Evolutionary conservation across 2,113 vertebrate species (phyloP).

Genomic region (Calyptomena viridis): DNA sequence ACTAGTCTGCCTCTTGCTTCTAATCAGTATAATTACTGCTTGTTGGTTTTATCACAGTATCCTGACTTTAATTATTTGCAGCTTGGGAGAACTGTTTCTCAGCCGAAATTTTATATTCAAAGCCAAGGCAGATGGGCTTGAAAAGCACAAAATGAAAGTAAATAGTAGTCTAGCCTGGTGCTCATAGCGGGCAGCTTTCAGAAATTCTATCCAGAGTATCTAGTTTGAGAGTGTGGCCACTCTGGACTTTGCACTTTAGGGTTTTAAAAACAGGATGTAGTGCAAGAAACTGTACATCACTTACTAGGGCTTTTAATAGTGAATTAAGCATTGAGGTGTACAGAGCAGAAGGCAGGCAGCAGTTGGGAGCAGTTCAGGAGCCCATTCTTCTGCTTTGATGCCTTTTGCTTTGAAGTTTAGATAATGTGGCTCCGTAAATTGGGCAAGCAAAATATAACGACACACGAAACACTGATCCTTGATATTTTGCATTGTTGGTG

Average conservation of each 20-base stretch:
- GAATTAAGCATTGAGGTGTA: background rate
- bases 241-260: background rate
- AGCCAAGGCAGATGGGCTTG: background rate
- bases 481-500: background rate
- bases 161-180: background rate
- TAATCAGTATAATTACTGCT: background rate
- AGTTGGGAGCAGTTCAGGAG: background rate
- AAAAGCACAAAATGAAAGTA: background rate
- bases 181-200: background rate
- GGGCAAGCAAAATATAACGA: background rate
- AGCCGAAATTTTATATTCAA: background rate
- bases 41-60: background rate
- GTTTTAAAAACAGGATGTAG: background rate
- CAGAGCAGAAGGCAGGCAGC: background rate
- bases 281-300: background rate
- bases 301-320: background rate
- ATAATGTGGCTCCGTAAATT: background rate
- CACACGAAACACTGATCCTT: rapidly evolving
- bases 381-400: background rate
- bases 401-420: background rate
- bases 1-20: background rate
- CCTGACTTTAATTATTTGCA: background rate
- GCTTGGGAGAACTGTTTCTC: background rate
- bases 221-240: background rate
- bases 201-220: background rate